phyloP scores from a whole-genome alignment of 2,113 vertebrate species.

The Uria aalge region DNA sequence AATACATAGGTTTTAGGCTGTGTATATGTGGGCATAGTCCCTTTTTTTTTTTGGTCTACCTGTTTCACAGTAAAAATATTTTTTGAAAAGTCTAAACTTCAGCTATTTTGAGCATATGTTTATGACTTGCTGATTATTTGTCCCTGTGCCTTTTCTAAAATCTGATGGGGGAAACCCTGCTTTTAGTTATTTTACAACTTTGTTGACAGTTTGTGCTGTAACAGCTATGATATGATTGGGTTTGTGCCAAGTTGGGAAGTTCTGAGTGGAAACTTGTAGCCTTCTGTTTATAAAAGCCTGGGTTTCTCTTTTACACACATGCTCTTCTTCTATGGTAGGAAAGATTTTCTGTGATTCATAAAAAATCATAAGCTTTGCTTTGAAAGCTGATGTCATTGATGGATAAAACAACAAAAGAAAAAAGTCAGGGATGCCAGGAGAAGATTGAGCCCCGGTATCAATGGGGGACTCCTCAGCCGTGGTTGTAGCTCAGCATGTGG shows the following conservation, averaged over 20 bases:
- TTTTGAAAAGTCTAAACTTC: not conserved
- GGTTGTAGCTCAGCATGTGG: not conserved
- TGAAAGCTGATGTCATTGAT: not conserved
- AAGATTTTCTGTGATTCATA: constrained; percentile 7
- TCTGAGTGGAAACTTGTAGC: constrained; percentile 62
- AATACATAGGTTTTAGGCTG: not conserved
- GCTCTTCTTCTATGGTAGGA: not conserved
- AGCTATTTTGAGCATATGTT: not conserved
- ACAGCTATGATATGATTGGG: constrained; percentile 52
- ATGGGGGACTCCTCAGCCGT: not conserved
- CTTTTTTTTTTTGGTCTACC: not conserved
- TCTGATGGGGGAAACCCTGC: constrained; percentile 45
- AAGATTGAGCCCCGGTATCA: not conserved
- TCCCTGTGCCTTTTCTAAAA: constrained; percentile 14
- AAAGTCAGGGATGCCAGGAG: not conserved
- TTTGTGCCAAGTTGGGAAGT: constrained; percentile 48
- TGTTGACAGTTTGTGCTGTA: constrained; percentile 55
- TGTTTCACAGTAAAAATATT: not conserved
- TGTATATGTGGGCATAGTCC: not conserved
- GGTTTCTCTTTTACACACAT: not conserved
- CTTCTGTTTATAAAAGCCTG: constrained; percentile 57
- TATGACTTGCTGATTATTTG: constrained; percentile 30
- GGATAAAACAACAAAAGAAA: not conserved
- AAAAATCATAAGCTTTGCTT: not conserved
- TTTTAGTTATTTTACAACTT: constrained; percentile 61